phyloP scores from a whole-genome alignment of 1,140 invertebrate species.

The Araneus ventricosus region DNA sequence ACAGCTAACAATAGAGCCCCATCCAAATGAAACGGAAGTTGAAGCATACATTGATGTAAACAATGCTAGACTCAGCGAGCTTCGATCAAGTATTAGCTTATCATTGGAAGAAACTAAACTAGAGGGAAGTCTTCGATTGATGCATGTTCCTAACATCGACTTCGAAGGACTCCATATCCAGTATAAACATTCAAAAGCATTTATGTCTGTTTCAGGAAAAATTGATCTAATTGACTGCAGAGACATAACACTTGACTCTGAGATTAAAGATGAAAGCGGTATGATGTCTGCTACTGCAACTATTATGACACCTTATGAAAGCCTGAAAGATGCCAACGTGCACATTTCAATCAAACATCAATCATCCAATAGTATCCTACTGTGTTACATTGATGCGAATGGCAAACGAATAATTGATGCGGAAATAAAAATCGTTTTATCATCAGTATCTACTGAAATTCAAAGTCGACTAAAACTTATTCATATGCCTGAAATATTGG shows the following conservation, averaged over 20 bases:
- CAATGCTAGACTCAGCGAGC: not conserved
- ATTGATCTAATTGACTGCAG: not conserved
- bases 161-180: not conserved
- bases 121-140: not conserved
- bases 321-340: constrained; percentile 21
- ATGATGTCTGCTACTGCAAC: not conserved
- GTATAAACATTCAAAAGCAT: not conserved
- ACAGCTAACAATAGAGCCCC: not conserved
- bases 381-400: constrained; percentile 36
- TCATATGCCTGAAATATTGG: constrained; percentile 3
- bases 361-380: not conserved
- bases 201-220: not conserved
- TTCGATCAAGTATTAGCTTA: not conserved
- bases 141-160: not conserved
- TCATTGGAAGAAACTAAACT: not conserved
- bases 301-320: constrained; percentile 8
- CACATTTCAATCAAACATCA: not conserved
- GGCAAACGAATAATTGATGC: constrained; percentile 34
- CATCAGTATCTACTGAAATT: not conserved
- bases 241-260: not conserved
- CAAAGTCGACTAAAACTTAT: constrained; percentile 38
- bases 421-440: not conserved
- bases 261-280: not conserved
- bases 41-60: constrained; percentile 33
- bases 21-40: not conserved